Percentiles rank a stretch among this genome's conserved stretches.
Conservation (phyloP, 92 coral and sea anemone species). For the Epizoanthus scotinus region DNA sequence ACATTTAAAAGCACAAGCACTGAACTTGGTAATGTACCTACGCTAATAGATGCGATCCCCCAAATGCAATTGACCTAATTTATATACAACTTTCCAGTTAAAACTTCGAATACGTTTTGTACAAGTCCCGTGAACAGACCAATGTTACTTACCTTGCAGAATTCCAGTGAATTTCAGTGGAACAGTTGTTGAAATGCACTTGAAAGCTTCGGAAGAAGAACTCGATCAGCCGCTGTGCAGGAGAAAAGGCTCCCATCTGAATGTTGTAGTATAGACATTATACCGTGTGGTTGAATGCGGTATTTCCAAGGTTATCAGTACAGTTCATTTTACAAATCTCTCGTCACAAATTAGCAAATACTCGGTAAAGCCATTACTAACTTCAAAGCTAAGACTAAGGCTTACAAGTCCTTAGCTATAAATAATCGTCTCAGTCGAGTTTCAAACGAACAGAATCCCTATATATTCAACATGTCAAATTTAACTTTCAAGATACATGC, state of each 20-base stretch:
- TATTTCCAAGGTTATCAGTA: neutral
- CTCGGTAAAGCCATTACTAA: too few species aligned
- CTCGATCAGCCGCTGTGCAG: constrained; percentile 73
- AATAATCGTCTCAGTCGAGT: too few species aligned
- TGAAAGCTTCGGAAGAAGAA: constrained; percentile 62
- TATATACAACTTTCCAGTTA: neutral
- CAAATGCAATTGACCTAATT: too few species aligned
- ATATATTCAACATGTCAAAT: too few species aligned
- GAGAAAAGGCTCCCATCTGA: constrained; percentile 65
- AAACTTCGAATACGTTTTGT: neutral
- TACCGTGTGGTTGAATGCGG: neutral
- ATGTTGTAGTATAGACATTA: constrained; percentile 45
- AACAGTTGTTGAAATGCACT: constrained; percentile 62
- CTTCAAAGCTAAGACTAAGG: too few species aligned
- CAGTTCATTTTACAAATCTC: too few species aligned
- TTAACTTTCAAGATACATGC: too few species aligned
- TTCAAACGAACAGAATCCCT: too few species aligned
- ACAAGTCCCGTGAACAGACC: neutral
- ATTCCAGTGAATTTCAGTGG: constrained; percentile 79
- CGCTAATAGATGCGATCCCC: too few species aligned
- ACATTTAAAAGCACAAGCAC: too few species aligned
- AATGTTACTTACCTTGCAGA: constrained; percentile 41
- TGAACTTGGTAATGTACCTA: too few species aligned
- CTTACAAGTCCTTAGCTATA: too few species aligned
- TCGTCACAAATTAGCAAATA: neutral